Percentiles rank a stretch among this genome's conserved stretches.
Evolutionary conservation across 2,113 vertebrate genomes (phyloP).

Genomic region (Stegostoma tigrinum): DNA sequence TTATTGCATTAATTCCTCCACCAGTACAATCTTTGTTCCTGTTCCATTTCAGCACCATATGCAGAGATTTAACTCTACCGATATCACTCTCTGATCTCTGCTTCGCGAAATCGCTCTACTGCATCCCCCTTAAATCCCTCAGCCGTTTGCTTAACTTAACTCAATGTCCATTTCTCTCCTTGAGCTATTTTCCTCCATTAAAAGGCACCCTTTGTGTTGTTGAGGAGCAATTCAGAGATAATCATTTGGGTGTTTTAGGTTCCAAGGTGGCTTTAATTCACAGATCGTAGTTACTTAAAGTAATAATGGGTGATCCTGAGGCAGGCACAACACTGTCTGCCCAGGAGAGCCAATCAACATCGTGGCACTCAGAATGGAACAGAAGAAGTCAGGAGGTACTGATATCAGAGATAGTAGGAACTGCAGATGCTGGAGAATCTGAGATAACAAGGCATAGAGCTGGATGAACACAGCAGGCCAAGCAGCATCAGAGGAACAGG

Average conservation of each 20-base stretch:
- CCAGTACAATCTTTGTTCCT: background rate
- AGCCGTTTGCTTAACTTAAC: no score
- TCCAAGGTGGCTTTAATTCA: background rate
- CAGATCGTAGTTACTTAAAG: background rate
- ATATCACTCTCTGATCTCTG: background rate
- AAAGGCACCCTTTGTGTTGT: background rate
- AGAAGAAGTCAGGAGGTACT: background rate
- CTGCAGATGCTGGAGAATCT: no score
- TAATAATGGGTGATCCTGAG: background rate
- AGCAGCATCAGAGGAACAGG: no score
- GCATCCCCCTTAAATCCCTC: background rate
- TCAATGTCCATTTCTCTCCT: background rate
- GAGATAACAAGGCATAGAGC: no score
- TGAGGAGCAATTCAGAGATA: background rate
- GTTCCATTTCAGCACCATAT: background rate
- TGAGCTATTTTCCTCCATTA: background rate
- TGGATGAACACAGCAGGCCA: no score
- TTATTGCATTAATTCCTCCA: background rate
- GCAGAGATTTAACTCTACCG: background rate
- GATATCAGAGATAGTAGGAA: no score
- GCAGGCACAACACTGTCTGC: background rate
- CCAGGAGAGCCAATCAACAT: background rate
- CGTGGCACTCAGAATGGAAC: background rate
- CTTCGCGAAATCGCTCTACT: background rate
- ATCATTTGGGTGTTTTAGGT: background rate